phyloP scores from a whole-genome alignment of 2,888 invertebrate species.

The Limenitis camilla region DNA sequence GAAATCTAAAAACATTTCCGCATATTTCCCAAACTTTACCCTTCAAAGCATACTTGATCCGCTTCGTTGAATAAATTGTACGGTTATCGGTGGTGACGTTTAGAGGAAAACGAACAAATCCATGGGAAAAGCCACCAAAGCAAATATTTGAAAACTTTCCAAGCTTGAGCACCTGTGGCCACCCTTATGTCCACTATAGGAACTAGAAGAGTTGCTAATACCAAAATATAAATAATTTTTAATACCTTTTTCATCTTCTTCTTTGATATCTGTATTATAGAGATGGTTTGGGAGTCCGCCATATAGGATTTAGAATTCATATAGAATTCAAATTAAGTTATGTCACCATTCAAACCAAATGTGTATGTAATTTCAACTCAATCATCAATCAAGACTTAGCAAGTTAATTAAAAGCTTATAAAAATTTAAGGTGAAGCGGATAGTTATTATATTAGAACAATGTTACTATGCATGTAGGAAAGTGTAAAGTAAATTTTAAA shows the following conservation, averaged over 20 bases:
- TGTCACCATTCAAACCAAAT: no score
- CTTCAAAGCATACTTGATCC: constrained; percentile 73
- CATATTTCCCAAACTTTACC: constrained; percentile 26
- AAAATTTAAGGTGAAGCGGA: no score
- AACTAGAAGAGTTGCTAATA: constrained; percentile 34
- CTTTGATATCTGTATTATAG: neutral
- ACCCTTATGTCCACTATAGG: constrained; percentile 56
- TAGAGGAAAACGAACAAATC: constrained; percentile 55
- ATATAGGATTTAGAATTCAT: no score
- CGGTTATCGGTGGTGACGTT: constrained; percentile 55
- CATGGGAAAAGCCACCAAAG: constrained; percentile 58
- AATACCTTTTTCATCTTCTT: neutral
- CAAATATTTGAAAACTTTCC: constrained; percentile 71
- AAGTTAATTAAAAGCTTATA: no score
- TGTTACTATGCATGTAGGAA: no score
- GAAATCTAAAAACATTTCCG: neutral
- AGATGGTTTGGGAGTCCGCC: no score
- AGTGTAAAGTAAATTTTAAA: no score
- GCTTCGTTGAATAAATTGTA: constrained; percentile 57
- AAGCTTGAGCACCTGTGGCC: constrained; percentile 62
- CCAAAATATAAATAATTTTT: neutral
- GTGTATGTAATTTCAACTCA: no score
- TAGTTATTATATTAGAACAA: no score
- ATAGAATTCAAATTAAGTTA: no score
- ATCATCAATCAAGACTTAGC: no score